Conservation (phyloP, 2,888 invertebrate genomes). For the Torymus texanus region DNA sequence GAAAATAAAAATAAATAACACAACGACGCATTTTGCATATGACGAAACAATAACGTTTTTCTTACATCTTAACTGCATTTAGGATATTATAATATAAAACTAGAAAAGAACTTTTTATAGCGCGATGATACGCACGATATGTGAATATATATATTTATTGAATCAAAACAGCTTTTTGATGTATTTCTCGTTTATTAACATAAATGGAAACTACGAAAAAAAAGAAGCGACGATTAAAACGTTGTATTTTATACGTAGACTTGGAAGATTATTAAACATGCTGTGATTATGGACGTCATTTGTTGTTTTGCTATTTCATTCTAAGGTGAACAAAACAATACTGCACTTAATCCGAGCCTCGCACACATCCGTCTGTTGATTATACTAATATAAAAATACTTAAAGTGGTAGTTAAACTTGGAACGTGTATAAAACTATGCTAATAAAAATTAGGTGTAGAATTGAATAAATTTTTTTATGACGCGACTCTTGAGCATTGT, state of each 20-base stretch:
- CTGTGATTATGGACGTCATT: constrained; percentile 36
- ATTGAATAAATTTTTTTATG: not conserved
- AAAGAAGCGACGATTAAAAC: constrained; percentile 20
- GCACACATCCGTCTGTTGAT: constrained; percentile 34
- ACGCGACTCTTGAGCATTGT: constrained; percentile 33
- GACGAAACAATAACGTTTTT: constrained; percentile 17
- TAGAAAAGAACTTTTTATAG: constrained; percentile 15
- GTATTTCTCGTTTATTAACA: constrained; percentile 12
- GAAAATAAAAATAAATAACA: constrained; percentile 17
- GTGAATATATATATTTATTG: constrained; percentile 17
- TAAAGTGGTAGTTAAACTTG: constrained; percentile 11
- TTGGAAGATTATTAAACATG: constrained; percentile 32
- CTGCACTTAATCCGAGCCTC: constrained; percentile 34
- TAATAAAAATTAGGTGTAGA: constrained; percentile 15
- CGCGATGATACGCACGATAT: constrained; percentile 15
- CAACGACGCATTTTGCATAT: constrained; percentile 15
- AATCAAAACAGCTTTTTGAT: constrained; percentile 20
- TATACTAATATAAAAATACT: constrained; percentile 12
- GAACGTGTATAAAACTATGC: constrained; percentile 21
- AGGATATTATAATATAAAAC: not conserved
- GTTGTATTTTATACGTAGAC: constrained; percentile 30
- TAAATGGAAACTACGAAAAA: not conserved
- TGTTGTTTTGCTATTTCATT: constrained; percentile 24
- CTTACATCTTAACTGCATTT: constrained; percentile 19
- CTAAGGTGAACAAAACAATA: not conserved